Evolutionary conservation across 2,113 vertebrate genomes (phyloP).

Genomic region (Anarhynchus alexandrinus): DNA sequence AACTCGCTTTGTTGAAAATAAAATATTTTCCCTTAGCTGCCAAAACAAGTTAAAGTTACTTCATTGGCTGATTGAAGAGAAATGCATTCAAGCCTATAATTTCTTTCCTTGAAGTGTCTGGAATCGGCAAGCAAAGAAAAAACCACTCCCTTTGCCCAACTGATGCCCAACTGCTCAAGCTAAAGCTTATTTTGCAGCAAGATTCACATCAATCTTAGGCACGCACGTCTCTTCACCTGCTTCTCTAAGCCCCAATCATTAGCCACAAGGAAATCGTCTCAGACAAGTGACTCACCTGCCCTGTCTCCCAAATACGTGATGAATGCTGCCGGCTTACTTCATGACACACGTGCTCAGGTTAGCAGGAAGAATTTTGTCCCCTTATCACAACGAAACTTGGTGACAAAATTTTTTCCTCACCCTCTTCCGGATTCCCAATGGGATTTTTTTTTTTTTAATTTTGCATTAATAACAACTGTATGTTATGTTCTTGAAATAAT

Average conservation of each 20-base stretch:
- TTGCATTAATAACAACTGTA: not conserved
- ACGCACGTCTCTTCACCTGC: not conserved
- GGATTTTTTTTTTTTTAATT: not conserved
- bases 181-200: not conserved
- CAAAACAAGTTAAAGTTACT: not conserved
- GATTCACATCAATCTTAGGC: not conserved
- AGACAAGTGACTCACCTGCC: not conserved
- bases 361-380: no score
- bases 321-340: no score
- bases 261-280: not conserved
- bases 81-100: not conserved
- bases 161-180: not conserved
- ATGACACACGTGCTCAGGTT: no score
- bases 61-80: not conserved
- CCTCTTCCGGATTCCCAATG: no score
- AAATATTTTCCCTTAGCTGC: constrained; percentile 22
- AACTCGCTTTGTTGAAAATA: not conserved
- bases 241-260: not conserved
- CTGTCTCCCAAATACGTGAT: not conserved
- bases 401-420: no score
- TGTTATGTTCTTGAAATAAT: not conserved
- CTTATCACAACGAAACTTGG: no score
- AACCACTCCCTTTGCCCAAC: not conserved
- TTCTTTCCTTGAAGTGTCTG: not conserved
- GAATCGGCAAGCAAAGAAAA: not conserved